Percentiles rank a stretch among this genome's conserved stretches.
phyloP scores from a whole-genome alignment of 92 coral and sea anemone genomes.

The Zoanthus sansibaricus region DNA sequence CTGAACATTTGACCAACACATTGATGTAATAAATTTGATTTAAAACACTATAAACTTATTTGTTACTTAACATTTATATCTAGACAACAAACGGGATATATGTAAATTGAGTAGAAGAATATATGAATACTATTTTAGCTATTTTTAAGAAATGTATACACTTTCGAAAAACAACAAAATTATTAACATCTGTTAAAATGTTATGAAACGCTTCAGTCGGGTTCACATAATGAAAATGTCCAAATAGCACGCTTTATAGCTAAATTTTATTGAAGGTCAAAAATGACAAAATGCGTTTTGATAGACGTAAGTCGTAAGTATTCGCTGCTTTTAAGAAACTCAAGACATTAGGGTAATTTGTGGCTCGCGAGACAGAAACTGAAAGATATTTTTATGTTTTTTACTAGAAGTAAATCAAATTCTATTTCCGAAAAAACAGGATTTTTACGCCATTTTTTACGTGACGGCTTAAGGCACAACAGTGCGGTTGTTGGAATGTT shows the following conservation, averaged over 20 bases:
- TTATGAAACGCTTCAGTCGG: not conserved
- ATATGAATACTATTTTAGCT: not conserved
- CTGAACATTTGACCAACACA: not conserved
- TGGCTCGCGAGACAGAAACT: not conserved
- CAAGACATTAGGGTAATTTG: too few relatives aligned
- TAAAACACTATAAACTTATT: not conserved
- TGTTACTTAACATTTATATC: not conserved
- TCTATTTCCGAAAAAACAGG: conserved; percentile 20
- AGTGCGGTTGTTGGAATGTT: not conserved
- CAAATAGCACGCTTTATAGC: not conserved
- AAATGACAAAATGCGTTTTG: not conserved
- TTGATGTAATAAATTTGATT: not conserved
- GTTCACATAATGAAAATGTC: not conserved
- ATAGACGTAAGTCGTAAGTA: conserved; percentile 18
- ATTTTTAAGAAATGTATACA: not conserved
- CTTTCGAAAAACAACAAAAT: not conserved
- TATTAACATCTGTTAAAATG: not conserved
- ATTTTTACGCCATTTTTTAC: not conserved
- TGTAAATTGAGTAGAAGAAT: not conserved
- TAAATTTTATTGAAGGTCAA: not conserved
- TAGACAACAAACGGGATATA: not conserved
- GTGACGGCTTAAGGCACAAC: conserved; percentile 19
- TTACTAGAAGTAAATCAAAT: not conserved
- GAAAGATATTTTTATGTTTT: not conserved
- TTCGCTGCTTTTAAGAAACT: not conserved